Conservation (phyloP, 1,140 invertebrate species). For the Macrobrachium nipponense region DNA sequence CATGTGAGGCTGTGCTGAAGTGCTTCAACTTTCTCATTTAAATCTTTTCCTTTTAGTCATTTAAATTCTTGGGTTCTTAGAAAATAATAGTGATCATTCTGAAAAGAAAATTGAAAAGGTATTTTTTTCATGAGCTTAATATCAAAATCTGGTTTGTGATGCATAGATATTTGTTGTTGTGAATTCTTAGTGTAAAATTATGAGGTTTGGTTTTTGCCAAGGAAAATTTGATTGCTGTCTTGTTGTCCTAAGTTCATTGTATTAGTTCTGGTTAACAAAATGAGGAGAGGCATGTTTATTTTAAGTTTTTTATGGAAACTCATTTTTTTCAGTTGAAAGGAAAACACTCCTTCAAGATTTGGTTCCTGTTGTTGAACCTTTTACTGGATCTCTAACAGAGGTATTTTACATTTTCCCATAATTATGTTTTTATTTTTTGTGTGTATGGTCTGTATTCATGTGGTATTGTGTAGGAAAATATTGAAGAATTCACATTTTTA, state of each 20-base stretch:
- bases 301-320: neutral
- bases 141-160: too few species aligned
- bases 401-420: constrained; percentile 31
- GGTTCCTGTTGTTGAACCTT: constrained; percentile 76
- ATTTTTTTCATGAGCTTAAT: too few species aligned
- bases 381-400: constrained; percentile 77
- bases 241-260: neutral
- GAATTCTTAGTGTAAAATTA: too few species aligned
- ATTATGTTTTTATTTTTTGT: neutral
- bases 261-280: neutral
- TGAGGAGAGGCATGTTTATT: neutral
- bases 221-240: neutral
- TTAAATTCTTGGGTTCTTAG: too few species aligned
- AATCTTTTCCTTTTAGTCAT: too few species aligned
- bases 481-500: neutral
- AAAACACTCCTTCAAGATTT: constrained; percentile 77
- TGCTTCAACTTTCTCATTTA: too few species aligned
- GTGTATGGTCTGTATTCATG: neutral
- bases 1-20: too few species aligned
- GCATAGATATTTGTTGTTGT: too few species aligned
- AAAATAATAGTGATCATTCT: too few species aligned
- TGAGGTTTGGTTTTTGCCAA: too few species aligned
- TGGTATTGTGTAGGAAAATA: neutral
- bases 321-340: constrained; percentile 70
- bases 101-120: too few species aligned